Evolutionary conservation across 1,140 invertebrate species (phyloP), one percentile per base, ranked within the genome.

Genomic region (Semibalanus balanoides): DNA sequence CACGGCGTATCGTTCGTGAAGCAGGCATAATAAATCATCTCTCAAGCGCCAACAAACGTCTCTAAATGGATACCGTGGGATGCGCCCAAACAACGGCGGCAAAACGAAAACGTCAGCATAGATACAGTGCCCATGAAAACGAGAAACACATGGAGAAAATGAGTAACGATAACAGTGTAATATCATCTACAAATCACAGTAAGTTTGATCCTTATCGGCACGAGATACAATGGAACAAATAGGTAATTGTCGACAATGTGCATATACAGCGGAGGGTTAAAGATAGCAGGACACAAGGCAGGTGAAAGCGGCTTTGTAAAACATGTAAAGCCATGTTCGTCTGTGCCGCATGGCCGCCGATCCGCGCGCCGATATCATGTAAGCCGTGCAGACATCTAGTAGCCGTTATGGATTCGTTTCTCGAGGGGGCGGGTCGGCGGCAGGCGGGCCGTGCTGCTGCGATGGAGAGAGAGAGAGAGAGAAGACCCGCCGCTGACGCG

Each of bases 161-260:
- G 51, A 64, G 22, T 64, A 64, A 64, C 51, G 51, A 25, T 64
- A 64, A 64, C 51, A 64, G 51, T 11, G 51, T 64, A 64, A 64
- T 64, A 64, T 64, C 51, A 64, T 64, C 51, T 64, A 64, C 51
- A 64, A 64, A 64, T 64, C 51, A 64, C 51, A 64, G 51, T 64
- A 64, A 64, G 51, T 64, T 64, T 64, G 51, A 64, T 64, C 51
- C 51, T 64, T 64, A 64, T 64, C 51, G 11, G 14, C 51, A 64
- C 51, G 22, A 64, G 51, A 64, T 64, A 64, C 51, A 64, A 64
- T 64, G 51, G 51, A 64, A 64, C 51, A 25, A 64, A 64, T 64
- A 64, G 51, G 22, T 64, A 64, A 64, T 25, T 64, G 51, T 64
- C 22, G 51, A 64, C 51, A 64, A 64, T 64, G 51, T 64, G 51